Percentiles rank a stretch among this genome's conserved stretches.
Conservation (phyloP, 1,140 invertebrate species). For the Chlorops oryzae region DNA sequence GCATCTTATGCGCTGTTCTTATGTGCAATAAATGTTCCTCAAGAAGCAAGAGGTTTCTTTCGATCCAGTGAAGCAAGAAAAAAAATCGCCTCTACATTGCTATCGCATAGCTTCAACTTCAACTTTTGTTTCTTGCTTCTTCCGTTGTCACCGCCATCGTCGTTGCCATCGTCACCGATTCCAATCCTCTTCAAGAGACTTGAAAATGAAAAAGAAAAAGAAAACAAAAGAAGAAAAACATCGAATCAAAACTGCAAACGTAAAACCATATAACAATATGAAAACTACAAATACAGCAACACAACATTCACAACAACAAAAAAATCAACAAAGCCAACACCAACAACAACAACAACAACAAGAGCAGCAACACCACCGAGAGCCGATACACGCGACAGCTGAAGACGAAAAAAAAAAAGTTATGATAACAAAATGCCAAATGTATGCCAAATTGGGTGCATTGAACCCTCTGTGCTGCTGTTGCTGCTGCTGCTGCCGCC, state of each 20-base stretch:
- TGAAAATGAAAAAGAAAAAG: slow-evolving; percentile 2
- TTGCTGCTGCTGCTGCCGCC: too few species aligned
- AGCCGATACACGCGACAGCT: too few species aligned
- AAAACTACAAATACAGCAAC: neutral
- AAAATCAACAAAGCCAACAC: neutral
- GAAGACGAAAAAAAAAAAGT: slow-evolving; percentile 11
- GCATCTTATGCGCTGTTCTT: too few species aligned
- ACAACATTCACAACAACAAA: slow-evolving; percentile 1
- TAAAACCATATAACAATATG: neutral
- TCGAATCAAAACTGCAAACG: neutral
- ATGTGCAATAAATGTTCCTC: slow-evolving; percentile 10
- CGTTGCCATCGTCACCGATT: too few species aligned
- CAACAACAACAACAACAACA: slow-evolving; percentile 1
- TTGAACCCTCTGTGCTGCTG: slow-evolving; percentile 28
- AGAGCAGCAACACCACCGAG: neutral
- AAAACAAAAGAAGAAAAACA: slow-evolving; percentile 1
- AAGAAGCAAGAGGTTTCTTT: slow-evolving; percentile 9
- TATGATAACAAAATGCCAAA: slow-evolving; percentile 30
- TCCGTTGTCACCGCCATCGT: slow-evolving; percentile 19
- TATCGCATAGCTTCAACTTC: slow-evolving; percentile 14
- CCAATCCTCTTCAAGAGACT: too few species aligned
- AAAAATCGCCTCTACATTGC: too few species aligned
- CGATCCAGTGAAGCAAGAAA: too few species aligned
- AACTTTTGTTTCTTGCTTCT: slow-evolving; percentile 13
- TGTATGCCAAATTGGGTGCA: slow-evolving; percentile 38